Evolutionary conservation across 2,888 invertebrate genomes (phyloP).

Genomic region (Oasisia sp.): DNA sequence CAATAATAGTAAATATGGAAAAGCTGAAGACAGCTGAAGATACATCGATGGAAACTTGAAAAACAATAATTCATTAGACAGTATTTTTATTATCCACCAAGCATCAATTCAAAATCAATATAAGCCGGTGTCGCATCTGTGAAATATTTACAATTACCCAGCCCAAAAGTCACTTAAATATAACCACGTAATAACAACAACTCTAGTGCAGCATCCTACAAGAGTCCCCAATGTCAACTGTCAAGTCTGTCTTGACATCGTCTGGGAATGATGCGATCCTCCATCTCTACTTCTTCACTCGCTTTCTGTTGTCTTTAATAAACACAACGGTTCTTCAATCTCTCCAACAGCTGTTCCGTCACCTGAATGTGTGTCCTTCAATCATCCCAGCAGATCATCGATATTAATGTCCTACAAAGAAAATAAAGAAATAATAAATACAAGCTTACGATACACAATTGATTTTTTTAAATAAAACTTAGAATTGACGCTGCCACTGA

Average conservation of each 20-base stretch:
- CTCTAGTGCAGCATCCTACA: neutral
- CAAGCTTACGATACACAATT: neutral
- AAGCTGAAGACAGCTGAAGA: neutral
- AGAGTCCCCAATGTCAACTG: neutral
- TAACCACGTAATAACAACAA: slow-evolving; percentile 1
- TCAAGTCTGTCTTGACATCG: neutral
- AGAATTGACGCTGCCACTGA: neutral
- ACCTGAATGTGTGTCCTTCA: neutral
- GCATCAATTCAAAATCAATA: neutral
- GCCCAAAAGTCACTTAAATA: slow-evolving; percentile 5
- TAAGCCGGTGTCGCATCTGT: neutral
- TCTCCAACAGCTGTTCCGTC: no score
- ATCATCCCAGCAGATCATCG: slow-evolving; percentile 2
- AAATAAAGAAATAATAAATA: neutral
- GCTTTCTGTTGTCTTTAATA: neutral
- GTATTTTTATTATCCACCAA: slow-evolving; percentile 13
- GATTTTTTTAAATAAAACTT: neutral
- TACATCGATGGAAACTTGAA: neutral
- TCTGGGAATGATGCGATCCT: neutral
- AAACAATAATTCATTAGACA: neutral
- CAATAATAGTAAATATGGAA: neutral
- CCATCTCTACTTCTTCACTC: neutral
- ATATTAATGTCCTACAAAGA: neutral
- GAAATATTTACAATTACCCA: slow-evolving; percentile 11
- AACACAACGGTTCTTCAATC: neutral